Evolutionary conservation across 2,113 vertebrate genomes (phyloP).

Genomic region (Ctenodactylus gundi): DNA sequence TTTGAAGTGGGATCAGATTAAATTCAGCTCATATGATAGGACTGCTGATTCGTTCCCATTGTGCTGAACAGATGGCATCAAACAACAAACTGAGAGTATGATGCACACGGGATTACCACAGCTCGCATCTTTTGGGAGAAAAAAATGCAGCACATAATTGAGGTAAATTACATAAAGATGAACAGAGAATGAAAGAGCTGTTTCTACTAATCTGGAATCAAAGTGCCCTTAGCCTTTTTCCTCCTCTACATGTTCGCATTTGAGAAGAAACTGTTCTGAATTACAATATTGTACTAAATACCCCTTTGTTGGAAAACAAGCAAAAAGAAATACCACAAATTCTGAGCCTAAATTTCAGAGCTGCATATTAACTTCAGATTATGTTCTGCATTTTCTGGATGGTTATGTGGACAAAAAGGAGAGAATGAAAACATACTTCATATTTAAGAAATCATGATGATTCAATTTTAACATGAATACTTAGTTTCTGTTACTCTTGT

Average conservation of each 20-base stretch:
- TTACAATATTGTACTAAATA: constrained; percentile 1
- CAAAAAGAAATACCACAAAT: constrained; percentile 46
- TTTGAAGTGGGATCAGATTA: constrained; percentile 49
- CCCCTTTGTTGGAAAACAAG: constrained; percentile 52
- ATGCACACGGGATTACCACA: neutral
- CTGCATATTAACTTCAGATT: constrained; percentile 37
- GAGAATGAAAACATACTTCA: neutral
- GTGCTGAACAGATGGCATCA: constrained; percentile 50
- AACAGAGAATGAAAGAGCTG: constrained; percentile 39
- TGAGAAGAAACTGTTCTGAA: neutral
- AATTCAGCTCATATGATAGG: constrained; percentile 43
- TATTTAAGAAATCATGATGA: neutral
- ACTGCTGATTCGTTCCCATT: constrained; percentile 50
- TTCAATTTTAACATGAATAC: constrained; percentile 1
- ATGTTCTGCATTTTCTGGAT: neutral
- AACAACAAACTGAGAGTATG: neutral
- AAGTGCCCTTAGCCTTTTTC: neutral
- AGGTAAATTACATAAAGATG: constrained; percentile 64
- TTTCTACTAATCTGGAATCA: constrained; percentile 54
- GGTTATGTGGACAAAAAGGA: neutral
- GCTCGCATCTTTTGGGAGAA: constrained; percentile 9
- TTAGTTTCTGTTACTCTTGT: neutral
- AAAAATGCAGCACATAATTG: constrained; percentile 8
- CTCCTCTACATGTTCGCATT: constrained; percentile 46
- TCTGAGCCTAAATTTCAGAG: constrained; percentile 36